Evolutionary conservation across 2,797 vertebrate genomes (phyloP), one percentile per base, ranked within the genome.

Genomic region (Acropternis orthonyx): DNA sequence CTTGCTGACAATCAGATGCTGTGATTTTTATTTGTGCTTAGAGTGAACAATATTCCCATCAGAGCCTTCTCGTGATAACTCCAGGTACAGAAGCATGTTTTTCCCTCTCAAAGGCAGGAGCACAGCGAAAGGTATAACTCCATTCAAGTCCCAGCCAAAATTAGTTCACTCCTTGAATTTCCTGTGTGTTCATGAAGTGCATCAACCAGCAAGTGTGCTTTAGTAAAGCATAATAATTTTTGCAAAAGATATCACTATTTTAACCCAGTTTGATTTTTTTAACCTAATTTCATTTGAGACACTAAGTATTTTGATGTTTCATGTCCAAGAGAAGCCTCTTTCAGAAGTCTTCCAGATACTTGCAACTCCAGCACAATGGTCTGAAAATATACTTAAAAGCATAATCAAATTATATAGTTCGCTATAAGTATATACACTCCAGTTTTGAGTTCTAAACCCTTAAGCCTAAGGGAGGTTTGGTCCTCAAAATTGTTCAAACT

Each of bases 321-420:
- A 7, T 71, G 10, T 51, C 49, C 32, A 44, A 37, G 1, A 56
- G 5, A n/a, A 55, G 2, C 9, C 0, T 5, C 13, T 52, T 52
- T 78, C 30, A 72, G 24, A 77, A 72, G 30, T n/a, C 26, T 56
- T 85, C 30, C 26, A 59, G 23, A 52, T 18, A 54, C 7, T 51
- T 58, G 5, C 9, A 65, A 27, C 9, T 49, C 8, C 46, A 66
- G 26, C 16, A 76, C 3, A 79, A 51, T 7, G 28, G 8, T 56
- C 11, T 51, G 34, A 82, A 84, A 91, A 92, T 14, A 66, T 9
- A 19, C 3, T 41, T 78, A 43, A 41, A 8, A 58, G 0, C 20
- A 34, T 55, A 49, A 82, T 8, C 4, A 6, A 66, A 62, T 22
- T 17, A 7, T 24, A 32, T 12, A 17, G 4, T 27, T 72, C 77